These are phyloP conservation scores for Hydrotaea diabolus DNA, from an alignment of 2,888 invertebrate species.

Conservation along the genomic window DNA sequence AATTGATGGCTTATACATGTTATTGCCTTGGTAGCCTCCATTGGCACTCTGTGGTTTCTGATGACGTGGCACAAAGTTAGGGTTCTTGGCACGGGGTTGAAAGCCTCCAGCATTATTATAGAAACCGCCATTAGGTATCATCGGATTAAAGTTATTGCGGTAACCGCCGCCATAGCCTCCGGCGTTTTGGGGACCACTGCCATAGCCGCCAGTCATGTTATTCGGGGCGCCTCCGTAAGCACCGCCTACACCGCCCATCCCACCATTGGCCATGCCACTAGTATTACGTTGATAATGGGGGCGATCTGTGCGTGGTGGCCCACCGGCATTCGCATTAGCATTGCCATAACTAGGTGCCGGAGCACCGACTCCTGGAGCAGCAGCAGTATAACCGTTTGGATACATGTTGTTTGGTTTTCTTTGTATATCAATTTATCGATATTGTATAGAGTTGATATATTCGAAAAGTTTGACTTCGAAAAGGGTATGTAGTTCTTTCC, in stretches of 20 bases:
- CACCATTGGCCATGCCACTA: conserved; percentile 67
- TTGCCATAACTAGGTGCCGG: conserved; percentile 66
- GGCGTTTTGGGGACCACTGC: conserved; percentile 56
- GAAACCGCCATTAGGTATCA: conserved; percentile 74
- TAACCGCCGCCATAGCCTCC: conserved; percentile 74
- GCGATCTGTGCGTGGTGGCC: conserved; percentile 75
- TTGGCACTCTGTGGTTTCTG: conserved; percentile 74
- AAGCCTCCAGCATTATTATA: conserved; percentile 73
- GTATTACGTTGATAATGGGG: conserved; percentile 74
- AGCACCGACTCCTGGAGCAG: conserved; percentile 74
- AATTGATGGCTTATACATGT: conserved; percentile 69
- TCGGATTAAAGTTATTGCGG: conserved; percentile 74
- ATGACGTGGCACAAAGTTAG: conserved; percentile 77
- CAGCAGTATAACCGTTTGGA: conserved; percentile 75
- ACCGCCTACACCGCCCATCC: conserved; percentile 72
- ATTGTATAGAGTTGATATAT: neutral
- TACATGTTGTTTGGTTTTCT: conserved; percentile 71
- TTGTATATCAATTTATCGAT: conserved; percentile 22
- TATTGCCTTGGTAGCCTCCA: conserved; percentile 72
- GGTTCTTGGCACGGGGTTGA: conserved; percentile 76
- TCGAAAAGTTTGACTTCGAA: conserved; percentile 24
- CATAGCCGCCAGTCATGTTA: conserved; percentile 70
- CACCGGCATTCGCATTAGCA: conserved; percentile 73
- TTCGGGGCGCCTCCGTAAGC: conserved; percentile 72
- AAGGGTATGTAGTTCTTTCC: neutral